A percentile compares a stretch with the other conserved stretches of the same genome.
Conservation (phyloP, 2,888 invertebrate genomes). For the Harmothoe impar region DNA sequence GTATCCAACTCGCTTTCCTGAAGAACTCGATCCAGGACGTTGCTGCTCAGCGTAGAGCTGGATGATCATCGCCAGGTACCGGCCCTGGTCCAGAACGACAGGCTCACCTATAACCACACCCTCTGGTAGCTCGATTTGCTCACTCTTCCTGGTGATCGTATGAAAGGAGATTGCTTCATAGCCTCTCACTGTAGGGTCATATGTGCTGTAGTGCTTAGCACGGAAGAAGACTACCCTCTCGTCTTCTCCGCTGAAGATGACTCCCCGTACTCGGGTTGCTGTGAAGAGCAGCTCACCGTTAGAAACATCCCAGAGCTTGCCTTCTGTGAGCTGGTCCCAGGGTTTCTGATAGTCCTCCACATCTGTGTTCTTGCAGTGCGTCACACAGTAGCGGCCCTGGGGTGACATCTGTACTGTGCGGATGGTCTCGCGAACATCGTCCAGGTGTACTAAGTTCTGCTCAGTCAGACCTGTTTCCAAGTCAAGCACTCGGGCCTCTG, state of each 20-base stretch:
- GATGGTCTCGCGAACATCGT: slow-evolving; percentile 71
- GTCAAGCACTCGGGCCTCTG: slow-evolving; percentile 77
- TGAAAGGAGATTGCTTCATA: slow-evolving; percentile 62
- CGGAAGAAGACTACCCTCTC: slow-evolving; percentile 73
- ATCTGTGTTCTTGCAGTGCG: slow-evolving; percentile 70
- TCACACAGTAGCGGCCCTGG: slow-evolving; percentile 73
- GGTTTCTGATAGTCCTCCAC: slow-evolving; percentile 62
- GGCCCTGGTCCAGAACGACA: slow-evolving; percentile 56
- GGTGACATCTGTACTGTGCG: slow-evolving; percentile 72
- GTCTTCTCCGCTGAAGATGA: slow-evolving; percentile 73
- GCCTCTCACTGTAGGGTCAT: slow-evolving; percentile 61
- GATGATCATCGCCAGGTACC: slow-evolving; percentile 61
- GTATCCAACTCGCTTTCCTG: background rate
- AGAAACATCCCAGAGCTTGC: slow-evolving; percentile 76
- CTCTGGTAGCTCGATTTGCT: slow-evolving; percentile 64
- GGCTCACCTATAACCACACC: slow-evolving; percentile 67
- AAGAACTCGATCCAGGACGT: background rate
- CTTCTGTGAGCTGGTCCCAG: slow-evolving; percentile 73
- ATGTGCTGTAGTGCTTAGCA: slow-evolving; percentile 70
- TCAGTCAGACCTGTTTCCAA: slow-evolving; percentile 71
- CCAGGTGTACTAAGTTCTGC: slow-evolving; percentile 74
- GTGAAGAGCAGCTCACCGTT: slow-evolving; percentile 72
- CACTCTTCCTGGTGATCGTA: slow-evolving; percentile 15
- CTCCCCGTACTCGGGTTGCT: slow-evolving; percentile 71
- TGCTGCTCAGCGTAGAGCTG: slow-evolving; percentile 48